Evolutionary conservation across 1,140 invertebrate species (phyloP).

Genomic region (Trichoplusia ni): DNA sequence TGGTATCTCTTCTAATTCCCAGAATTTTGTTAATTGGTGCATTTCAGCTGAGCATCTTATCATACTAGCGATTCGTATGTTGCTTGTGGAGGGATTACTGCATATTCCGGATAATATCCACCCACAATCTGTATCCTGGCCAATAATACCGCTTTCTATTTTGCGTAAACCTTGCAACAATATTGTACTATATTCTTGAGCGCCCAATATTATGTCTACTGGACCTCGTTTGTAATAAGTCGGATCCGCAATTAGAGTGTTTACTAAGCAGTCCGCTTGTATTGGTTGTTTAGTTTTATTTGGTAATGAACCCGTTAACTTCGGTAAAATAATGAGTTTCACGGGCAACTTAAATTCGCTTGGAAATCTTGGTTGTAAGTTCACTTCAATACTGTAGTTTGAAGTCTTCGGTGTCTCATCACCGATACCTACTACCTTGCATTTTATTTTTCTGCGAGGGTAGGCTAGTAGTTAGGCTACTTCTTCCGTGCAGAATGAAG

Average conservation of each 20-base stretch:
- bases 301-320: background rate
- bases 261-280: too few relatives aligned
- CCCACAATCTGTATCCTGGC: background rate
- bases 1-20: too few relatives aligned
- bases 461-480: slow-evolving; percentile 13
- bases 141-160: background rate
- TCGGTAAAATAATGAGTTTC: background rate
- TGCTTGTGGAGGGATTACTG: background rate
- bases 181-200: too few relatives aligned
- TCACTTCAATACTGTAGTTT: slow-evolving; percentile 3
- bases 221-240: too few relatives aligned
- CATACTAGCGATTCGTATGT: too few relatives aligned
- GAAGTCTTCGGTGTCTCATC: slow-evolving; percentile 14
- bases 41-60: too few relatives aligned
- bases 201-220: too few relatives aligned
- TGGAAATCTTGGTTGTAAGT: slow-evolving; percentile 9
- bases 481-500: slow-evolving; percentile 17
- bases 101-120: background rate
- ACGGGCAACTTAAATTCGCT: background rate
- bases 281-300: background rate
- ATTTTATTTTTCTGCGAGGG: slow-evolving; percentile 9
- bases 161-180: too few relatives aligned
- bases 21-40: too few relatives aligned
- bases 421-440: slow-evolving; percentile 15
- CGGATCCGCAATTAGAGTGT: too few relatives aligned